phyloP scores from a whole-genome alignment of 2,797 vertebrate species.

The Microchirus variegatus region DNA sequence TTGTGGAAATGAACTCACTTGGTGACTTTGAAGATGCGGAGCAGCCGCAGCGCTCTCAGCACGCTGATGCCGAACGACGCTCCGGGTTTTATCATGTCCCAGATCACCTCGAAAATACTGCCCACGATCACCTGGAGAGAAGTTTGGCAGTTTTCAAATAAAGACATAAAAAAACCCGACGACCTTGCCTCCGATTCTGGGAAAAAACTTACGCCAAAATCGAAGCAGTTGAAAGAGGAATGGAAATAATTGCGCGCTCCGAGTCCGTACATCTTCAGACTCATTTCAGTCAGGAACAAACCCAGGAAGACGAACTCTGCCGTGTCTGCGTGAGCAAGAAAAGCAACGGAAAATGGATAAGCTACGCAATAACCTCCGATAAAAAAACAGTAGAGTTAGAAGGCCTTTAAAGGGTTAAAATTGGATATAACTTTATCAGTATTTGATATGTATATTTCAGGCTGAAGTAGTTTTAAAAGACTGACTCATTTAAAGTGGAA shows the following conservation, averaged over 20 bases:
- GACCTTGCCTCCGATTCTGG: too few species aligned
- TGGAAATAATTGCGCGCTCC: conserved; percentile 96
- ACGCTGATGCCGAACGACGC: conserved; percentile 98
- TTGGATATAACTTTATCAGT: too few species aligned
- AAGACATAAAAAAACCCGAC: too few species aligned
- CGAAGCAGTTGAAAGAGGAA: conserved; percentile 98
- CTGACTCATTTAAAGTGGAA: too few species aligned
- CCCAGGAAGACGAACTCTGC: conserved; percentile 97
- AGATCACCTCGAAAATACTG: conserved; percentile 96
- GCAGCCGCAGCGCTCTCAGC: conserved; percentile 90
- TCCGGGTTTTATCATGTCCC: conserved; percentile 93
- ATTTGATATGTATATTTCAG: too few species aligned
- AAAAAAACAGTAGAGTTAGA: too few species aligned
- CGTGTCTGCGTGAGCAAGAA: conserved; percentile 51
- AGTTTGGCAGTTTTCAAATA: conserved; percentile 3
- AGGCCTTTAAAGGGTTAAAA: too few species aligned
- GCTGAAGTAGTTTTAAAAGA: too few species aligned
- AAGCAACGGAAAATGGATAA: too few species aligned
- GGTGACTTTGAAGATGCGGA: conserved; percentile 98
- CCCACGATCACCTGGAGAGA: conserved; percentile 92
- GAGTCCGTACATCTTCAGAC: conserved; percentile 96
- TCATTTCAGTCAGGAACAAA: conserved; percentile 96
- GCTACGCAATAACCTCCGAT: too few species aligned
- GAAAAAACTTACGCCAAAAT: conserved; percentile 90
- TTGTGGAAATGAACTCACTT: conserved; percentile 88